Conservation (phyloP, 2,113 vertebrate species). For the Oophaga pumilio region DNA sequence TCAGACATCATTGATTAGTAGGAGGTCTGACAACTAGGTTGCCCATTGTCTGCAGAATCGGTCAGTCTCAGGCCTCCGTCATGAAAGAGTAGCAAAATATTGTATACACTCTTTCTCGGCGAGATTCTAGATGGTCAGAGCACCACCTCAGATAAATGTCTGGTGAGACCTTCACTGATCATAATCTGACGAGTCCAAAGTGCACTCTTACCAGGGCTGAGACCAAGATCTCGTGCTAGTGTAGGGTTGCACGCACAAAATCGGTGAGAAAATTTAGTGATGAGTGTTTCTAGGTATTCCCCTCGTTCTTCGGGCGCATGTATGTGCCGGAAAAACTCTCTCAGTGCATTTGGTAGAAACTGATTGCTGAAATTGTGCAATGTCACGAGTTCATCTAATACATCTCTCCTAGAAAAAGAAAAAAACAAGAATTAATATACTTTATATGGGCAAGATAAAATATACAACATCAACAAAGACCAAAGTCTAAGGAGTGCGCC, state of each 20-base stretch:
- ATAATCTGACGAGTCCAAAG: too few species aligned
- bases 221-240: conserved; percentile 89
- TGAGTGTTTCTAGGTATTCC: conserved; percentile 98
- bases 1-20: not conserved
- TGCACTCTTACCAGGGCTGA: conserved; percentile 88
- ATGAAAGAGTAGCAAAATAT: not conserved
- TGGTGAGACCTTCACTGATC: not conserved
- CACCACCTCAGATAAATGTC: not conserved
- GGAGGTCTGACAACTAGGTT: not conserved
- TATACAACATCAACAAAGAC: not conserved
- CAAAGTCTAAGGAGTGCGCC: too few species aligned
- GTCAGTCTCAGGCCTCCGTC: not conserved
- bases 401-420: conserved; percentile 81
- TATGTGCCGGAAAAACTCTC: conserved; percentile 97
- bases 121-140: not conserved
- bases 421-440: not conserved
- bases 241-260: conserved; percentile 95
- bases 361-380: conserved; percentile 99
- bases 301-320: conserved; percentile 97
- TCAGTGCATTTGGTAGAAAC: conserved; percentile 95
- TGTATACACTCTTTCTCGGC: not conserved
- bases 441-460: not conserved
- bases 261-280: conserved; percentile 97
- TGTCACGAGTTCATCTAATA: conserved; percentile 95
- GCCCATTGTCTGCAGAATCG: not conserved